phyloP scores from a whole-genome alignment of 2,113 vertebrate genomes.

The Albula glossodonta region DNA sequence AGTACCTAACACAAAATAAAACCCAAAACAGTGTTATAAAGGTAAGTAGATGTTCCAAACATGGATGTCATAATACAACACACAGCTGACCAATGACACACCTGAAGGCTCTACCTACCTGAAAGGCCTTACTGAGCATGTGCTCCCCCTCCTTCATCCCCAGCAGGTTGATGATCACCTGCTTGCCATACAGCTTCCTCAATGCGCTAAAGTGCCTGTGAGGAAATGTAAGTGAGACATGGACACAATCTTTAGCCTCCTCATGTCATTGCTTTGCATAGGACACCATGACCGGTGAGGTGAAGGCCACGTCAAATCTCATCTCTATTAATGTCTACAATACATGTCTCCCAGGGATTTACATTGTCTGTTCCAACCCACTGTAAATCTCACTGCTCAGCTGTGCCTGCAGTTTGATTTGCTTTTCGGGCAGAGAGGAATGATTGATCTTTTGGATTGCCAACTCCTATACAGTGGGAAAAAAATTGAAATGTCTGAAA shows the following conservation, averaged over 20 bases:
- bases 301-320: neutral
- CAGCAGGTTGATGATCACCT: conserved; percentile 94
- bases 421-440: neutral
- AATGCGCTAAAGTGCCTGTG: conserved; percentile 91
- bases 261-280: too few relatives aligned
- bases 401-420: neutral
- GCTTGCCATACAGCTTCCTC: conserved; percentile 88
- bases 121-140: conserved; percentile 98
- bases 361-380: neutral
- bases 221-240: too few relatives aligned
- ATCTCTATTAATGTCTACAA: neutral
- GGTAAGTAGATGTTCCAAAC: too few relatives aligned
- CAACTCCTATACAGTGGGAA: neutral
- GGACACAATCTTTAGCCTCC: too few relatives aligned
- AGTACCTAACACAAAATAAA: too few relatives aligned
- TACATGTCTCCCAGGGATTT: neutral
- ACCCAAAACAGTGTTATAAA: too few relatives aligned
- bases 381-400: neutral
- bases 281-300: too few relatives aligned
- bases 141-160: conserved; percentile 96
- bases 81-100: neutral
- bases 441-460: neutral
- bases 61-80: too few relatives aligned
- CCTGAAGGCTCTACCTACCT: conserved; percentile 67
- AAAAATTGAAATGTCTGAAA: too few relatives aligned